These are phyloP conservation scores for Cheilosia urbana DNA, from an alignment of 2,888 invertebrate species.

Conservation along the genomic window DNA sequence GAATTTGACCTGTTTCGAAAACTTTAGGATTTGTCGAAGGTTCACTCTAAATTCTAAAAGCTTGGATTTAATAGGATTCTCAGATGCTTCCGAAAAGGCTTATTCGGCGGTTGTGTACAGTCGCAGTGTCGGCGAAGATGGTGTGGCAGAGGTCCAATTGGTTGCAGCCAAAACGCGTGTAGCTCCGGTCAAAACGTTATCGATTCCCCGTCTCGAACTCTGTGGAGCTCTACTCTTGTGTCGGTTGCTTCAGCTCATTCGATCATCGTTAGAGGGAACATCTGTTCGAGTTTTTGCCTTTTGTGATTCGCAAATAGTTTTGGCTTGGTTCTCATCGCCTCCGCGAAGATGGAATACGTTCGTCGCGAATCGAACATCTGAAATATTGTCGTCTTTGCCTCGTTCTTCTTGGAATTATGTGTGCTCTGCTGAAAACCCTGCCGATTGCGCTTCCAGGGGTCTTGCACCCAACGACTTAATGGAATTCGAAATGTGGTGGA, in stretches of 20 bases:
- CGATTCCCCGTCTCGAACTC: constrained; percentile 20
- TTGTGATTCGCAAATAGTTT: constrained; percentile 27
- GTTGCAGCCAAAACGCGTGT: constrained; percentile 2
- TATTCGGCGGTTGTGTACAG: too few relatives aligned
- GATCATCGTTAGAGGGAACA: constrained; percentile 14
- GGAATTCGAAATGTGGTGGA: constrained; percentile 34
- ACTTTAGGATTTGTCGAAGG: too few relatives aligned
- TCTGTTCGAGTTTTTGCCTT: too few relatives aligned
- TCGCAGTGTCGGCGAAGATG: too few relatives aligned
- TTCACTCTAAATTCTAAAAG: too few relatives aligned
- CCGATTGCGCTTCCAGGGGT: constrained; percentile 29
- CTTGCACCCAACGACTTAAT: constrained; percentile 16
- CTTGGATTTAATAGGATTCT: too few relatives aligned
- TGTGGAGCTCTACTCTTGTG: not conserved
- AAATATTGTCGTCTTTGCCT: constrained; percentile 22
- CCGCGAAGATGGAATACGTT: constrained; percentile 20
- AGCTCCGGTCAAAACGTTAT: not conserved
- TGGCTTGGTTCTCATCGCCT: not conserved
- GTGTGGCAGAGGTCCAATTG: too few relatives aligned
- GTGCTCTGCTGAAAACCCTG: not conserved
- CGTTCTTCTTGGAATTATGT: too few relatives aligned
- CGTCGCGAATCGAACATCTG: constrained; percentile 25
- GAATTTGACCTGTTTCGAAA: too few relatives aligned
- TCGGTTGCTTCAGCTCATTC: constrained; percentile 8
- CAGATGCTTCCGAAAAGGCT: too few relatives aligned